These are phyloP conservation scores for Furcifer pardalis DNA, from an alignment of 2,797 vertebrate genomes.

Conservation along the genomic window DNA sequence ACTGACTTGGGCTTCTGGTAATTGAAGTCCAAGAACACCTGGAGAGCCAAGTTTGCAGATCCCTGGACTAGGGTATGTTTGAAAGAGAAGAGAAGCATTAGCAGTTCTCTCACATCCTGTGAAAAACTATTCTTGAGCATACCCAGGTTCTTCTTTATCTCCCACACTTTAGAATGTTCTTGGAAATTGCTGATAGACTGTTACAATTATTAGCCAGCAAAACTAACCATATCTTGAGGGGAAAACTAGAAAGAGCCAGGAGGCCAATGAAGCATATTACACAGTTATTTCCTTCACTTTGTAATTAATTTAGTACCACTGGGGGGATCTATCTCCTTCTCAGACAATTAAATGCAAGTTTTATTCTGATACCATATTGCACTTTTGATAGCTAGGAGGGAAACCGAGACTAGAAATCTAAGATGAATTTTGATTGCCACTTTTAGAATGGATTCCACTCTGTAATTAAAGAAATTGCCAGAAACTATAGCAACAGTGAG, in stretches of 20 bases:
- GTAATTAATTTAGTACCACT: constrained; percentile 15
- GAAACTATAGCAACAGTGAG: neutral
- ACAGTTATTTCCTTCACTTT: neutral
- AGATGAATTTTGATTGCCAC: neutral
- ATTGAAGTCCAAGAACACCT: too few relatives aligned
- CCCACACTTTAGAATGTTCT: neutral
- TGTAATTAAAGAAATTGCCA: constrained; percentile 2
- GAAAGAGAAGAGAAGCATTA: neutral
- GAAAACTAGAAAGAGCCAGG: neutral
- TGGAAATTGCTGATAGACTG: neutral
- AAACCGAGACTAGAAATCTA: neutral
- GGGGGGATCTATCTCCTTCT: neutral
- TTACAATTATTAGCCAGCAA: constrained; percentile 9
- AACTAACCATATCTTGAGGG: constrained; percentile 1
- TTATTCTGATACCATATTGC: constrained; percentile 12
- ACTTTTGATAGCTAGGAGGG: neutral
- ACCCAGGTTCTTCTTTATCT: neutral
- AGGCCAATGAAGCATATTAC: constrained; percentile 21
- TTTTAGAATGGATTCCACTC: neutral
- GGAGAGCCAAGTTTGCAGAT: too few relatives aligned
- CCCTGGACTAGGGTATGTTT: neutral
- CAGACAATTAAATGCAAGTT: neutral
- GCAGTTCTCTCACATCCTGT: neutral
- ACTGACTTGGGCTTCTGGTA: too few relatives aligned
- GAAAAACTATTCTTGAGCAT: neutral